A percentile compares a stretch with the other conserved stretches of the same genome.
phyloP scores from a whole-genome alignment of 2,797 vertebrate species.

The Sebastolobus alascanus region DNA sequence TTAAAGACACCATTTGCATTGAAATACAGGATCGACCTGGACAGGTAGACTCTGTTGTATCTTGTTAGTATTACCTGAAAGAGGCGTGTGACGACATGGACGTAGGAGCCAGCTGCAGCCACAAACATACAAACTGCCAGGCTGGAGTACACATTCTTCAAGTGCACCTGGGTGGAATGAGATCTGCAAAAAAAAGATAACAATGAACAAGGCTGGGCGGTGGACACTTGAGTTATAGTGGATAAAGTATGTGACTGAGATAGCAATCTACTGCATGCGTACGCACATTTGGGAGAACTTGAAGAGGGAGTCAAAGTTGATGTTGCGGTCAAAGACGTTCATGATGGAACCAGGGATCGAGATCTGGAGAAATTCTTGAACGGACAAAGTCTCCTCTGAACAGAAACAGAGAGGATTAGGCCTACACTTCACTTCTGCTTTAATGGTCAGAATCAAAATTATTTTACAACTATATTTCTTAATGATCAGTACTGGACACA shows the following conservation, averaged over 20 bases:
- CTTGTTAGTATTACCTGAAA: conserved; percentile 88
- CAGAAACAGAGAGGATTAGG: background rate
- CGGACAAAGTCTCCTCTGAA: conserved; percentile 18
- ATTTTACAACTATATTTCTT: background rate
- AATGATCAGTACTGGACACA: background rate
- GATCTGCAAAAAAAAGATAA: conserved; percentile 79
- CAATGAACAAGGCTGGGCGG: background rate
- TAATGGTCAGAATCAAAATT: background rate
- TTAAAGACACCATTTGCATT: background rate
- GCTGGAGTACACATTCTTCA: conserved; percentile 97
- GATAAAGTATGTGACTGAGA: background rate
- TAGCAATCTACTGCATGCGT: background rate
- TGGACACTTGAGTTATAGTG: background rate
- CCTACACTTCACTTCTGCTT: background rate
- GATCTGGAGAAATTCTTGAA: conserved; percentile 27
- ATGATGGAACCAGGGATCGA: conserved; percentile 68
- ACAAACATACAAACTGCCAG: conserved; percentile 94
- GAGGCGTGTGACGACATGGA: conserved; percentile 90
- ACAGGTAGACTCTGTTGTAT: background rate
- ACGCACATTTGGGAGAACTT: conserved; percentile 85
- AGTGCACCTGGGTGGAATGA: conserved; percentile 93
- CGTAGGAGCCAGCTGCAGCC: conserved; percentile 91
- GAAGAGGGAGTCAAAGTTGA: conserved; percentile 81
- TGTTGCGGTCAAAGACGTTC: conserved; percentile 84
- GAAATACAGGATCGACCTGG: background rate